Conservation (phyloP, 1,140 invertebrate genomes). For the Venustaconcha ellipsiformis region DNA sequence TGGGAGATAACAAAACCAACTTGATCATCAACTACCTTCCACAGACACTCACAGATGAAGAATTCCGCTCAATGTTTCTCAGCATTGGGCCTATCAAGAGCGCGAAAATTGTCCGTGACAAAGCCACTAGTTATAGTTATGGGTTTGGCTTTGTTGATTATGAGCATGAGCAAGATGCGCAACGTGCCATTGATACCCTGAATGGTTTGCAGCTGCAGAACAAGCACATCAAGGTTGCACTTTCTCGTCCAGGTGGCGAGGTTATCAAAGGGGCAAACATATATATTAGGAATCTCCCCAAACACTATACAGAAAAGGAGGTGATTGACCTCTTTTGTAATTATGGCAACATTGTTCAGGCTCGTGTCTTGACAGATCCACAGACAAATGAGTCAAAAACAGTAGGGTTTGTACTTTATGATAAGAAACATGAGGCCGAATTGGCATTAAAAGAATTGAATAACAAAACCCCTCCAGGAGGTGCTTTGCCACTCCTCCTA, state of each 20-base stretch:
- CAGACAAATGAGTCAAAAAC: conserved; percentile 85
- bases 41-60: conserved; percentile 90
- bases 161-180: conserved; percentile 84
- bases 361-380: conserved; percentile 89
- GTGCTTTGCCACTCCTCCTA: conserved; percentile 83
- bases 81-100: conserved; percentile 80
- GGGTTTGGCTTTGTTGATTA: conserved; percentile 96
- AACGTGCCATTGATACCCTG: conserved; percentile 84
- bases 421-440: conserved; percentile 77
- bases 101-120: conserved; percentile 86
- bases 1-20: conserved; percentile 73
- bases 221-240: conserved; percentile 88
- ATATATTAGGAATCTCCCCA: conserved; percentile 91
- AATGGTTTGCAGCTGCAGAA: conserved; percentile 89
- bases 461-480: conserved; percentile 85
- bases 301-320: conserved; percentile 75
- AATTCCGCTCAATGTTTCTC: conserved; percentile 87
- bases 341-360: conserved; percentile 89
- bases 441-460: conserved; percentile 86
- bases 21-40: conserved; percentile 96
- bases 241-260: conserved; percentile 89
- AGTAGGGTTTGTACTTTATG: conserved; percentile 85
- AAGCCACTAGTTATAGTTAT: conserved; percentile 88
- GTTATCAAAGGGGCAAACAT: conserved; percentile 94
- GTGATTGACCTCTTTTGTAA: conserved; percentile 86